Evolutionary conservation across 2,888 invertebrate species (phyloP).

Genomic region (Acrocyrtus sp.): DNA sequence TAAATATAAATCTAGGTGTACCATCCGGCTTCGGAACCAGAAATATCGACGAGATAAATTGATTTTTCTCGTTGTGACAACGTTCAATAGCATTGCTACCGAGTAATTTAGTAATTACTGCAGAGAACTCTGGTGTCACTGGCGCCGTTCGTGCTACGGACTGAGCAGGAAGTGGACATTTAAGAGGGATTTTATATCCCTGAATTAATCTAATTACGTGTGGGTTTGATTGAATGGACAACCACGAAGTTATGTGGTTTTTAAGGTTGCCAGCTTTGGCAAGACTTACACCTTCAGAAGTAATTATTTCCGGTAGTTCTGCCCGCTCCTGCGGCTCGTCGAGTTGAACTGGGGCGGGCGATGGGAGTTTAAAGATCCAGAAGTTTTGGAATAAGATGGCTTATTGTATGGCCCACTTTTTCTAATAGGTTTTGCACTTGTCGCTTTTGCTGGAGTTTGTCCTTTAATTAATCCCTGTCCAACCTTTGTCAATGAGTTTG

Average conservation of each 20-base stretch:
- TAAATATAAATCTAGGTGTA: neutral
- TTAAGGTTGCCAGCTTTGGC: neutral
- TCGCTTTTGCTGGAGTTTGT: no score
- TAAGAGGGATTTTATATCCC: constrained; percentile 2
- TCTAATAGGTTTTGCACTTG: no score
- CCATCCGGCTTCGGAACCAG: constrained; percentile 1
- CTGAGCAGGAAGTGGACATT: neutral
- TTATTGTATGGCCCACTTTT: no score
- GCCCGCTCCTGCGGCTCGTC: neutral
- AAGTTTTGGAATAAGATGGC: no score
- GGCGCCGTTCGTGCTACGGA: neutral
- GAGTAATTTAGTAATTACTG: neutral
- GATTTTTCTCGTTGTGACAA: neutral
- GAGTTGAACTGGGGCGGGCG: neutral
- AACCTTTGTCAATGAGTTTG: neutral
- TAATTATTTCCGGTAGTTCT: neutral
- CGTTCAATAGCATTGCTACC: neutral
- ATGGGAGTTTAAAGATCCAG: constrained; percentile 10
- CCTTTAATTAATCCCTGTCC: neutral
- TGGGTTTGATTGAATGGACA: neutral
- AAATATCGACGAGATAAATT: constrained; percentile 9
- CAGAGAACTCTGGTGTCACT: neutral
- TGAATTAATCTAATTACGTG: neutral
- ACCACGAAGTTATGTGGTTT: neutral
- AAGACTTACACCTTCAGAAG: neutral